Base-by-base conservation (phyloP, 2,797 vertebrate species). In the Phalloptychus januarius region DNA sequence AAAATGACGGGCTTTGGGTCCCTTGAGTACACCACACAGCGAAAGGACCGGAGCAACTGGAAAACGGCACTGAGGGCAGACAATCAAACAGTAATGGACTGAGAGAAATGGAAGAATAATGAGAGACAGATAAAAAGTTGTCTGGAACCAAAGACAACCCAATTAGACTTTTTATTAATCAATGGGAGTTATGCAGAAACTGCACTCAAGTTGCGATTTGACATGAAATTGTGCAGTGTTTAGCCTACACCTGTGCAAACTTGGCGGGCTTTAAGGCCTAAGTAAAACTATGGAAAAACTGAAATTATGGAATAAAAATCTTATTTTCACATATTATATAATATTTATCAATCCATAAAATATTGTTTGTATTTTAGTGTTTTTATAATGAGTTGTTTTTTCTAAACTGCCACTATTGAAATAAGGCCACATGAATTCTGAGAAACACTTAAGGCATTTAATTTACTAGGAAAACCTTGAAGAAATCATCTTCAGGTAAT, bases 1-100 rank as follows among this genome's bases (percentile, higher is more conserved):
- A 89, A 91, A 93, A 93, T 84, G 88, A 82, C 72, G 76, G 77
- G 78, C 85, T 82, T 85, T 45, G 52, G 78, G 83, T 92, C 90
- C 88, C 88, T 72, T 56, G 93, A 92, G 93, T 76, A 42, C 31
- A 18, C 81, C 1, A 79, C 75, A 75, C 20, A 75, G 25, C 52
- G 78, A 73, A 77, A 79, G 81, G 76, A 81, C 85, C 83, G 74
- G 63, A 76, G 90, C 74, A 84, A 89, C 80, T 48, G 82, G 85
- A 83, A 84, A 83, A 87, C 81, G 87, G 84, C 72, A 74, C 82
- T 16, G 20, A 73, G 67, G 76, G 40, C 54, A 2, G 70, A 67
- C 83, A 87, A 50, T 83, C 65, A 36, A 84, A 80, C 83, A 85
- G 79, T 84, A 89, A 89, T 83, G 54, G 83, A 86, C 72, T 58